These are phyloP conservation scores for Creontiades dilutus DNA, from an alignment of 2,888 invertebrate species.

Conservation along the genomic window DNA sequence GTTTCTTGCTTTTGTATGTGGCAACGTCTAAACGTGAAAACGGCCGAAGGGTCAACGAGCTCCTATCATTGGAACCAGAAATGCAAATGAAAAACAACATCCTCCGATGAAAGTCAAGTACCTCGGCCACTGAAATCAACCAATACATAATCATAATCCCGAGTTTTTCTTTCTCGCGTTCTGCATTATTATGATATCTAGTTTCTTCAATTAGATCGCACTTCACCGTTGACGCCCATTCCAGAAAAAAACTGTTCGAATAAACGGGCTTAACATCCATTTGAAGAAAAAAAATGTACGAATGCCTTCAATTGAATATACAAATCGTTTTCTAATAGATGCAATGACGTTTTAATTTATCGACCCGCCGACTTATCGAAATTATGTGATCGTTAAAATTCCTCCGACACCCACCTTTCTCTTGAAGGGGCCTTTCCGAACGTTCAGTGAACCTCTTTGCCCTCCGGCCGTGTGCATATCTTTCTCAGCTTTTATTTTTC, in stretches of 20 bases:
- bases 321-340: slow-evolving; percentile 48
- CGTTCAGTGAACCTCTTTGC: slow-evolving; percentile 22
- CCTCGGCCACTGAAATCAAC: too few relatives aligned
- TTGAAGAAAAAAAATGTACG: background rate
- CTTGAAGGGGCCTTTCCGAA: background rate
- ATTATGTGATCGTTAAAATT: slow-evolving; percentile 50
- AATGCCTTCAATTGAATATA: slow-evolving; percentile 23
- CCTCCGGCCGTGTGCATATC: slow-evolving; percentile 31
- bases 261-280: background rate
- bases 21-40: too few relatives aligned
- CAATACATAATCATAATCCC: too few relatives aligned
- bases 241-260: background rate
- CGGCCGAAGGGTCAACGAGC: too few relatives aligned
- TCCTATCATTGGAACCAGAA: too few relatives aligned
- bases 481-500: slow-evolving; percentile 19
- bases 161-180: too few relatives aligned
- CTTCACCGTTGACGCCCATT: too few relatives aligned
- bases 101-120: too few relatives aligned
- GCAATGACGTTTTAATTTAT: slow-evolving; percentile 43
- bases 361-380: slow-evolving; percentile 35
- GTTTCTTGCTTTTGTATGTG: too few relatives aligned
- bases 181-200: too few relatives aligned
- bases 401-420: slow-evolving; percentile 33
- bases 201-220: too few relatives aligned
- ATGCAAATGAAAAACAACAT: too few relatives aligned